Evolutionary conservation across 2,888 invertebrate genomes (phyloP), one percentile per base, ranked within the genome.

Genomic region (Erannis defoliaria): DNA sequence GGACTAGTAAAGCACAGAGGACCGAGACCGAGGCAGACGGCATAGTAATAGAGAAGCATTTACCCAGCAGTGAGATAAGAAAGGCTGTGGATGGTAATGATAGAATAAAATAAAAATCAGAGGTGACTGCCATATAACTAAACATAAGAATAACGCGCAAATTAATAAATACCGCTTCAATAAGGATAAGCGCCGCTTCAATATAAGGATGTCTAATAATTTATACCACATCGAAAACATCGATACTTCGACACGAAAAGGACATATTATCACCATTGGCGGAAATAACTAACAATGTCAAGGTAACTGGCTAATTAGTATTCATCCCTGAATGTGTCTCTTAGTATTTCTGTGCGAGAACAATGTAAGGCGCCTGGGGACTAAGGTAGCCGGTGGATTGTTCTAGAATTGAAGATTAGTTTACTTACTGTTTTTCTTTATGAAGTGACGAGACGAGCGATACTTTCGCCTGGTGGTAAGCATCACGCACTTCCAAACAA

Each of bases 241-340:
- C 49, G 29, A 19, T 19, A 55, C 33, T 35, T 46, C 16, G 42
- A 72, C 50, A 56, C 10, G 9, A 10, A 48, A 42, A 73, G 69
- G 72, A 67, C 63, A 62, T 38, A 55, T 67, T 69, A 64, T 66
- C 64, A 64, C 68, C 61, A 59, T 71, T 68, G 70, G 63, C 78
- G 78, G 80, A 81, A 77, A 78, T 56, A 60, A 54, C 53, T 77
- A 84, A 84, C 76, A 83, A 81, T 83, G 85, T 81, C 86, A 85
- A 84, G 84, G 85, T 18, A 35, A 29, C 55, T 68, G 55, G 51
- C 68, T 66, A 76, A 75, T 86, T 76, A 75, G 81, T 83, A 85
- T 84, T 78, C 82, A 67, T 51, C 67, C 46, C 67, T 70, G n/a
- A 61, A 62, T 67, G 45, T 45, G 55, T 71, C 72, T 75, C 74